Evolutionary conservation across 30 jellyfish, hydroid and myxozoan species (phyloP), one percentile per base, ranked within the genome.

Genomic region (Turritopsis rubra): DNA sequence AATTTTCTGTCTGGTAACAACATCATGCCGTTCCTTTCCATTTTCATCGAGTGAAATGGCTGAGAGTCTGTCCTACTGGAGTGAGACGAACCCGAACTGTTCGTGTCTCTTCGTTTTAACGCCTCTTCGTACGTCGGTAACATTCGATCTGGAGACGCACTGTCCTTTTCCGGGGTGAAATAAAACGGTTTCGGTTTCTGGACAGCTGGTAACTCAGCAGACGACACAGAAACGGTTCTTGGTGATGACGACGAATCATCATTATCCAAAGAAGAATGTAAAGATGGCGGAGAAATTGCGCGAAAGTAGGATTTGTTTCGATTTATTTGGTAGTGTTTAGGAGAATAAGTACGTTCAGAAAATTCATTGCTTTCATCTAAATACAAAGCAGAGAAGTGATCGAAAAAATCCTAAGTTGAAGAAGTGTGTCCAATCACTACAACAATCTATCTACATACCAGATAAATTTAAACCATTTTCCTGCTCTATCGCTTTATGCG

Each of bases 81-180:
- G 23, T 23, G 22, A 68, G 85, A 28, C 28, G 84, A 72, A 72
- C 70, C 26, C 71, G 95, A 87, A 29, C 23, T 30, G 16, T 53
- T 26, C 71, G 77, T 83, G 26, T 87, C 82, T 66, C 82, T 80
- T n/a, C 97, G 88, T 21, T 80, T 81, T 21, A 89, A 65, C 8
- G 97, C 82, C 81, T 89, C 97, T 31, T 85, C 88, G 81, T 89
- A 89, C n/a, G 95, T 54, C 79, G 97, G 97, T 71, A 70, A 52
- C 26, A 52, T 78, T 52, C 54, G 23, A 16, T 78, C 29, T 16
- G 18, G 22, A 22, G 83, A 53, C 54, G 53, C 21, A 28, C 25
- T 84, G 17, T 75, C 80, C 8, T 81, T 71, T 27, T 29, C 83
- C 20, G 25, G 53, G 23, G 83, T 82, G 52, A 89, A 52, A 41